Conservation (phyloP, 2,888 invertebrate species). For the Neria commutata region DNA sequence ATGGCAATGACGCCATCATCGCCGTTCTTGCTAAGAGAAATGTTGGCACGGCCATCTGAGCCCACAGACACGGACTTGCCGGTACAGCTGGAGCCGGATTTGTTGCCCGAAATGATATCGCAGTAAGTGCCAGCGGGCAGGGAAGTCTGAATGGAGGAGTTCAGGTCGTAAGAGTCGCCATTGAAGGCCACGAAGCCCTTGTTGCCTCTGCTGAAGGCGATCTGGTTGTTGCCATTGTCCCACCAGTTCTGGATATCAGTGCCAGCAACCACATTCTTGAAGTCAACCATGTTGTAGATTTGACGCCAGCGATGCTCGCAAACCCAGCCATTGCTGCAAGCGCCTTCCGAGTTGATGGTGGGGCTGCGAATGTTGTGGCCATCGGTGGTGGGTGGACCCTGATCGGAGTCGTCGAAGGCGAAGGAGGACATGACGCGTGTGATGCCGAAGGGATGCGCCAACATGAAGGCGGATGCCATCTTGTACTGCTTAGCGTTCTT, state of each 20-base stretch:
- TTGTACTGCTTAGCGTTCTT: constrained; percentile 74
- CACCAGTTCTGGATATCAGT: constrained; percentile 74
- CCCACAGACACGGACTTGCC: constrained; percentile 50
- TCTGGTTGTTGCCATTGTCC: constrained; percentile 82
- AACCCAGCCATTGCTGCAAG: constrained; percentile 72
- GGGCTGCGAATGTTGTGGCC: constrained; percentile 71
- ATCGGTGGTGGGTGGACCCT: constrained; percentile 72
- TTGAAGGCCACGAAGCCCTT: constrained; percentile 81
- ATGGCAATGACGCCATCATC: constrained; percentile 76
- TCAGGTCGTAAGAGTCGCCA: constrained; percentile 68
- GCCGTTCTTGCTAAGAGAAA: constrained; percentile 40
- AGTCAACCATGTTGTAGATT: constrained; percentile 79
- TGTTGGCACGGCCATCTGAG: constrained; percentile 47
- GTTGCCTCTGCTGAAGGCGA: constrained; percentile 81
- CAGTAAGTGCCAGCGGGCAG: constrained; percentile 82
- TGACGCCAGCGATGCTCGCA: constrained; percentile 88
- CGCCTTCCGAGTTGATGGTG: constrained; percentile 69
- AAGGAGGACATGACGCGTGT: constrained; percentile 88
- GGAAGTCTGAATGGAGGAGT: constrained; percentile 67
- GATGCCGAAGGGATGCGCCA: constrained; percentile 83
- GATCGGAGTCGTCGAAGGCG: constrained; percentile 68
- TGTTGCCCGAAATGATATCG: constrained; percentile 79
- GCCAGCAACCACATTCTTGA: constrained; percentile 71
- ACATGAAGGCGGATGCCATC: constrained; percentile 84
- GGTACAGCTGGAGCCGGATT: constrained; percentile 53